These are phyloP conservation scores for Ciona savignyi DNA, from an alignment of 23 tunicate species.

Conservation along the genomic window DNA sequence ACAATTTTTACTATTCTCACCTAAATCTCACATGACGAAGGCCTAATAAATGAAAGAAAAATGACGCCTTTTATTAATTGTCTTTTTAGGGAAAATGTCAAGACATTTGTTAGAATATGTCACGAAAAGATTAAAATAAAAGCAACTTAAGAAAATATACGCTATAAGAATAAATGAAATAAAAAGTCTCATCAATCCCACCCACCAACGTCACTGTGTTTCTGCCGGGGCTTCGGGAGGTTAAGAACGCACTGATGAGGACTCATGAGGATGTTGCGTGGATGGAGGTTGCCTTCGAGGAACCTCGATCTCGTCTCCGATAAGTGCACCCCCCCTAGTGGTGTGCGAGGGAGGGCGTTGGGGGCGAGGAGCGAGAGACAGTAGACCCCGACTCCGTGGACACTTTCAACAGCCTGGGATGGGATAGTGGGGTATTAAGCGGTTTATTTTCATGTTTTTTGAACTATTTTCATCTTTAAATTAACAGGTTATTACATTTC, in stretches of 20 bases:
- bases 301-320: constrained; percentile 71
- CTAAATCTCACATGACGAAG: no score
- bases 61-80: no score
- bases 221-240: constrained; percentile 80
- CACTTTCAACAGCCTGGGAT: constrained; percentile 73
- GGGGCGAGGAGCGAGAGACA: constrained; percentile 87
- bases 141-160: not conserved
- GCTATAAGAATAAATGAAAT: no score
- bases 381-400: constrained; percentile 80
- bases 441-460: not conserved
- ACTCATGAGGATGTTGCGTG: constrained; percentile 88
- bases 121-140: not conserved
- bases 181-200: not conserved
- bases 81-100: no score
- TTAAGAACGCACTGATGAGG: constrained; percentile 94
- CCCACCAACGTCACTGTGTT: constrained; percentile 87
- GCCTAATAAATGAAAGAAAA: no score
- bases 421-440: not conserved
- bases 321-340: constrained; percentile 88
- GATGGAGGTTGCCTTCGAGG: constrained; percentile 70
- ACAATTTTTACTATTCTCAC: no score
- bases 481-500: no score
- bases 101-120: no score
- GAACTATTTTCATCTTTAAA: not conserved
- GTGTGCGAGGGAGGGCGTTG: constrained; percentile 77